Evolutionary conservation across 2,888 invertebrate species (phyloP).

Genomic region (Andrena marginata): DNA sequence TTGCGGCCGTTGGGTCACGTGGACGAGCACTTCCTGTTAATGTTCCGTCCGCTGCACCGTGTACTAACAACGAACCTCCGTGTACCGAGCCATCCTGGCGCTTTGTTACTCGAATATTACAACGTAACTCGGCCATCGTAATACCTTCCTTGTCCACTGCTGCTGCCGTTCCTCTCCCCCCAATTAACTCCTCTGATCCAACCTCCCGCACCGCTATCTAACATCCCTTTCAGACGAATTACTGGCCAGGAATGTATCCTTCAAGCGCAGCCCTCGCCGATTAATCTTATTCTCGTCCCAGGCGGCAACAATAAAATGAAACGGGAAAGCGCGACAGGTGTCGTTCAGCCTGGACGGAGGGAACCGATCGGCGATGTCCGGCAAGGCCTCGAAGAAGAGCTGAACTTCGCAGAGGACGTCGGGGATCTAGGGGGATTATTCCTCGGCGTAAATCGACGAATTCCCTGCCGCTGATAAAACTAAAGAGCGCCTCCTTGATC

Average conservation of each 20-base stretch:
- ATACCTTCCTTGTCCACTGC: slow-evolving; percentile 1
- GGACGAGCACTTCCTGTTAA: slow-evolving; percentile 78
- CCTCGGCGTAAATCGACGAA: background rate
- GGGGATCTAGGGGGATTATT: background rate
- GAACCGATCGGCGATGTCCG: background rate
- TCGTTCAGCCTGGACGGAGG: background rate
- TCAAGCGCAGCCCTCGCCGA: background rate
- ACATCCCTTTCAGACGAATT: too few species aligned
- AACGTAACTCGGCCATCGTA: slow-evolving; percentile 33
- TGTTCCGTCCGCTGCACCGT: slow-evolving; percentile 70
- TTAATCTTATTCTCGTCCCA: background rate
- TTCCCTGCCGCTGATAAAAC: background rate
- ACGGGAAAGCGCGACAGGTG: background rate
- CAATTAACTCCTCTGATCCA: background rate
- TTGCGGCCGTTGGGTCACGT: slow-evolving; percentile 71
- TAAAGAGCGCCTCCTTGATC: slow-evolving; percentile 1
- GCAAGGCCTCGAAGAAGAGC: background rate
- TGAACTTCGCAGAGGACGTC: background rate
- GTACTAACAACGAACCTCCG: slow-evolving; percentile 58
- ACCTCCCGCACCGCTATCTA: background rate
- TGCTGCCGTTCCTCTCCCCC: background rate
- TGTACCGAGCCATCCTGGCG: slow-evolving; percentile 40
- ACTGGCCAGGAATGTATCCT: background rate
- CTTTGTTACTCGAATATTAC: slow-evolving; percentile 37
- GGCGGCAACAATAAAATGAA: too few species aligned